phyloP scores from a whole-genome alignment of 2,888 invertebrate species.

The Spodoptera picta region DNA sequence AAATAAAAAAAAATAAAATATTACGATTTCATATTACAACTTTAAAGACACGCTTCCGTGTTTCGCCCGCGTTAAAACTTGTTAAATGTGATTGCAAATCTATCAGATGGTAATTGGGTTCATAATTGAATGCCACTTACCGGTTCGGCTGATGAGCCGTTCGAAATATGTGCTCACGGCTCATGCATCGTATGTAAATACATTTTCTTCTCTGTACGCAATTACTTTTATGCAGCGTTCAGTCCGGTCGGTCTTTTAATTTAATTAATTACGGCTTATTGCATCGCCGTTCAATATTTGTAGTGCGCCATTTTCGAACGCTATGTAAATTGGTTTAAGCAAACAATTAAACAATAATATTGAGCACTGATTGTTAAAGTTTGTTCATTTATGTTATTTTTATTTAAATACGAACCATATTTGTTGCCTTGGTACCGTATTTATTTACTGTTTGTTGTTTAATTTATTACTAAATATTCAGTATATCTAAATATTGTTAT shows the following conservation, averaged over 20 bases:
- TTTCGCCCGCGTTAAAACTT: too few relatives aligned
- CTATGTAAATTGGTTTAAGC: constrained; percentile 30
- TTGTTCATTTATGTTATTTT: neutral
- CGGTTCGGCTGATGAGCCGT: constrained; percentile 19
- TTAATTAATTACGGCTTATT: constrained; percentile 40
- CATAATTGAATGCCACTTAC: constrained; percentile 1
- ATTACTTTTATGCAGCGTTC: constrained; percentile 14
- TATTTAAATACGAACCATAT: neutral
- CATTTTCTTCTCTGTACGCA: constrained; percentile 10
- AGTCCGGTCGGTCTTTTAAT: constrained; percentile 18
- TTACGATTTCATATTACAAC: too few relatives aligned
- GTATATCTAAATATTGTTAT: too few relatives aligned
- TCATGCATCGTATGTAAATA: constrained; percentile 24
- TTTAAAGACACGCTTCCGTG: too few relatives aligned
- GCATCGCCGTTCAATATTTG: constrained; percentile 36
- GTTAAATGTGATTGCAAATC: too few relatives aligned
- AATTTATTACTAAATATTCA: too few relatives aligned
- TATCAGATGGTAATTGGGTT: too few relatives aligned
- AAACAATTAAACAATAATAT: constrained; percentile 32
- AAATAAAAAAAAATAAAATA: too few relatives aligned
- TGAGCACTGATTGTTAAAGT: constrained; percentile 36
- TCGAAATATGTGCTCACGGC: constrained; percentile 3
- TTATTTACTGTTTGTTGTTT: constrained; percentile 5
- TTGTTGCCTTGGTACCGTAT: too few relatives aligned
- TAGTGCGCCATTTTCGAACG: constrained; percentile 22